These are phyloP conservation scores for Panzeria rudis DNA, from an alignment of 2,888 invertebrate genomes.

Conservation along the genomic window DNA sequence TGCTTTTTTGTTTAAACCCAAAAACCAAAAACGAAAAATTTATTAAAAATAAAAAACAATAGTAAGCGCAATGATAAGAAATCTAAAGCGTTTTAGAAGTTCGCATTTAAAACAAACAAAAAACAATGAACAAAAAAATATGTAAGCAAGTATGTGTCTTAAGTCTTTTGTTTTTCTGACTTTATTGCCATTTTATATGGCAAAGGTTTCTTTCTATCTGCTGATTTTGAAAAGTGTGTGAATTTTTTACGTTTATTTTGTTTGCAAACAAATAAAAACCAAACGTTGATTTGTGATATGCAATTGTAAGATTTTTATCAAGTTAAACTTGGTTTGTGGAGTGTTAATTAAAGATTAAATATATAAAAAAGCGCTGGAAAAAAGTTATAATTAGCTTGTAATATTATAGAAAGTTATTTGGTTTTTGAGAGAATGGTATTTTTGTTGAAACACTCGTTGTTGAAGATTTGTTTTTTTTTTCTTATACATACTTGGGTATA, in stretches of 20 bases:
- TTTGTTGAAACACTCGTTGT: background rate
- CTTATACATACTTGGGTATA: background rate
- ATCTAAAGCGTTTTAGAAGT: conserved; percentile 55
- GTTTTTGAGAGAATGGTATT: background rate
- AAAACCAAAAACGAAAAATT: background rate
- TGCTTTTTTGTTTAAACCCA: background rate
- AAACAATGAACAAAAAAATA: background rate
- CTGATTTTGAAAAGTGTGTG: conserved; percentile 53
- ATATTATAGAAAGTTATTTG: background rate
- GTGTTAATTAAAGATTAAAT: conserved; percentile 38
- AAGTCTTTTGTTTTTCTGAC: conserved; percentile 43
- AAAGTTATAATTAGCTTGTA: background rate
- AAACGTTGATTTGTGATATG: conserved; percentile 16
- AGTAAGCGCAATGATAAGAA: conserved; percentile 55
- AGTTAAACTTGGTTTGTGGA: background rate
- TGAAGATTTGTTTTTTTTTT: background rate
- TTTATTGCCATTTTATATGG: conserved; percentile 46
- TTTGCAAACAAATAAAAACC: background rate
- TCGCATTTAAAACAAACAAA: background rate
- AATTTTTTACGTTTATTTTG: conserved; percentile 17
- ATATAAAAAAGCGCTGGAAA: background rate
- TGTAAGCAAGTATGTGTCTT: conserved; percentile 40
- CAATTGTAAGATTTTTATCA: conserved; percentile 41
- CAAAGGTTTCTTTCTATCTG: conserved; percentile 33
- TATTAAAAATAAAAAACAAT: background rate